Evolutionary conservation across 1,140 invertebrate species (phyloP).

Genomic region (Drosophila mayri): DNA sequence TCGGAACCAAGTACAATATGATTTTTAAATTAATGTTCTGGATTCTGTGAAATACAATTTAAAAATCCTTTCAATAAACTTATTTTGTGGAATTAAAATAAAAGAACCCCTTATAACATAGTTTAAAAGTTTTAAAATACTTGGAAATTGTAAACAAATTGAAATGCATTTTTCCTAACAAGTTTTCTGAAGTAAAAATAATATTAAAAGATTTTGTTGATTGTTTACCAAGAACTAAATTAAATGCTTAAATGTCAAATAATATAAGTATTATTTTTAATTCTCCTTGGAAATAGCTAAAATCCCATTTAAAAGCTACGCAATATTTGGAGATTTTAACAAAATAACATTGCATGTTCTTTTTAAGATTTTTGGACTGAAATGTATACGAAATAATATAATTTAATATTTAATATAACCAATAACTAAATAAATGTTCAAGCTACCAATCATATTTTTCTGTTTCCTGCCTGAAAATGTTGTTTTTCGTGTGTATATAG

Average conservation of each 20-base stretch:
- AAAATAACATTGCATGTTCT: too few species aligned
- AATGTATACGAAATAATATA: too few species aligned
- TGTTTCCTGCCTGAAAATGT: not conserved
- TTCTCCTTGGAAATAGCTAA: too few species aligned
- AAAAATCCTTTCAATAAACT: not conserved
- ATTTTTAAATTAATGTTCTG: not conserved
- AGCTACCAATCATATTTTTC: not conserved
- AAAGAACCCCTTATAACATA: not conserved
- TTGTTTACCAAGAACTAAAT: too few species aligned
- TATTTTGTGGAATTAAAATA: too few species aligned
- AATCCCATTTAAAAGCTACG: too few species aligned
- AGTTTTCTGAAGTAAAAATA: not conserved
- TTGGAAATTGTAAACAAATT: not conserved
- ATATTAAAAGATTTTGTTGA: not conserved
- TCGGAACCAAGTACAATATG: too few species aligned
- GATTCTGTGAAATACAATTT: not conserved
- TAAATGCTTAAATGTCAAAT: too few species aligned
- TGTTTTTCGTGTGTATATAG: not conserved
- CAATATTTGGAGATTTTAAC: too few species aligned
- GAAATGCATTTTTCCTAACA: not conserved
- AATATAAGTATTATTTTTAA: too few species aligned
- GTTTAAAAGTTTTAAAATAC: not conserved
- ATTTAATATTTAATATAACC: not conserved
- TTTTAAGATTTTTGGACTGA: not conserved
- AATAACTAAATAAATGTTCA: too few species aligned